Conservation (phyloP, 2,113 vertebrate genomes). For the Entelurus aequoreus region DNA sequence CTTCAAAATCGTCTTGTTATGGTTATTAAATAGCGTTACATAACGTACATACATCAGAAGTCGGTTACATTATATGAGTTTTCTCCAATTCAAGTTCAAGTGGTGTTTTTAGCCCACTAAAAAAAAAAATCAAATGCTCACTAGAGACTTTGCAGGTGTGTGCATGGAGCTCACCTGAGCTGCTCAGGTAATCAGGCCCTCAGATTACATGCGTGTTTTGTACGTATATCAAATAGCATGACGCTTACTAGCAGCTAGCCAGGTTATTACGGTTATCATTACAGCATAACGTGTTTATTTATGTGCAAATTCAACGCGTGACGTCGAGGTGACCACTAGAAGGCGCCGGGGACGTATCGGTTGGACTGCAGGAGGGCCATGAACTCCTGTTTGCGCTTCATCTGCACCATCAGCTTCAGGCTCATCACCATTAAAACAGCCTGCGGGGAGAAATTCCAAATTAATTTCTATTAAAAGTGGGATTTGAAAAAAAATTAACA, state of each 20-base stretch:
- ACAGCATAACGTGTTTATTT: conserved; percentile 36
- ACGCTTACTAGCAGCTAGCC: conserved; percentile 16
- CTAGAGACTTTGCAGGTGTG: background rate
- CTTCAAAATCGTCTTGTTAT: conserved; percentile 20
- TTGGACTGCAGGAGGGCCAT: conserved; percentile 61
- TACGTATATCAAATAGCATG: background rate
- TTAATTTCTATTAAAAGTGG: no score
- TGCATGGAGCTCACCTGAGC: background rate
- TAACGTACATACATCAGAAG: background rate
- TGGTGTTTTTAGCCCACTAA: no score
- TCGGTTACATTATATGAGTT: background rate
- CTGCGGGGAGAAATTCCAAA: conserved; percentile 18
- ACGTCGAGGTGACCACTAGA: conserved; percentile 40
- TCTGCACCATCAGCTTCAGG: conserved; percentile 65
- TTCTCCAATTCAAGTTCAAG: no score
- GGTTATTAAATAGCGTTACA: background rate
- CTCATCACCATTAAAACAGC: conserved; percentile 59
- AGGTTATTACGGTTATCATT: conserved; percentile 31
- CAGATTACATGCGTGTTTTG: conserved; percentile 41
- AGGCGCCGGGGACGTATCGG: conserved; percentile 63
- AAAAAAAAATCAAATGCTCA: background rate
- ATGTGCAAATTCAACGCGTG: conserved; percentile 55
- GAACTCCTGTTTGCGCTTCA: conserved; percentile 63
- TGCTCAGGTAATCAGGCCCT: background rate
- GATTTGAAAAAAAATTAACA: no score